Percentiles rank a stretch among this genome's conserved stretches.
Evolutionary conservation across 2,888 invertebrate species (phyloP).

Genomic region (Drosophila ochracea): DNA sequence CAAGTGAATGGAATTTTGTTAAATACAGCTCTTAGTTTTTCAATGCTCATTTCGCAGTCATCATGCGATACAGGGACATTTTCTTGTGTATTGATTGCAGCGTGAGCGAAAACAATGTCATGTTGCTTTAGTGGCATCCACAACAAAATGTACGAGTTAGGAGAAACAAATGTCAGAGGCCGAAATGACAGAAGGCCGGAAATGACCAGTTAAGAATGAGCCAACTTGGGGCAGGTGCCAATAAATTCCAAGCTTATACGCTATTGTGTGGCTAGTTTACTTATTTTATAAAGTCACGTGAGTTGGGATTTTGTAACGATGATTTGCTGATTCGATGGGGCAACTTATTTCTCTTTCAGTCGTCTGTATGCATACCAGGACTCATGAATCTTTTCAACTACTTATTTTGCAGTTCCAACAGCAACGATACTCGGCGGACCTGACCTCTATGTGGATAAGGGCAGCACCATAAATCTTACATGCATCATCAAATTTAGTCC

Average conservation of each 20-base stretch:
- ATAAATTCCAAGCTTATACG: constrained; percentile 1
- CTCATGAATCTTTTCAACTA: constrained; percentile 24
- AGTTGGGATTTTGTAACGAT: constrained; percentile 25
- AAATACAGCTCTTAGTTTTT: neutral
- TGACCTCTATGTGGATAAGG: constrained; percentile 92
- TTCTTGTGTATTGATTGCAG: constrained; percentile 19
- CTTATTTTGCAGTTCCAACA: constrained; percentile 88
- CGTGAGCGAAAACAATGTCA: constrained; percentile 26
- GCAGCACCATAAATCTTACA: constrained; percentile 93
- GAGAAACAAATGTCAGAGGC: constrained; percentile 2
- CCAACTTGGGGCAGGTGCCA: constrained; percentile 26
- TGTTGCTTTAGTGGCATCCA: constrained; percentile 37
- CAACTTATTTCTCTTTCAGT: neutral
- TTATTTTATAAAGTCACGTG: constrained; percentile 42
- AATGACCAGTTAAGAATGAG: constrained; percentile 25
- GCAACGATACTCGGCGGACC: constrained; percentile 93
- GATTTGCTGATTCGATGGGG: constrained; percentile 28
- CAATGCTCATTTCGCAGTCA: constrained; percentile 36
- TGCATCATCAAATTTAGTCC: constrained; percentile 92
- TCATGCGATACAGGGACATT: constrained; percentile 17
- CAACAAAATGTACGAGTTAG: constrained; percentile 14
- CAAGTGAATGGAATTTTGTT: neutral
- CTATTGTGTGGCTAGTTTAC: constrained; percentile 13
- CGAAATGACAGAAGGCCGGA: neutral
- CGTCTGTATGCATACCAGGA: neutral